Conservation (phyloP, 2,797 vertebrate genomes). For the Anguilla anguilla region DNA sequence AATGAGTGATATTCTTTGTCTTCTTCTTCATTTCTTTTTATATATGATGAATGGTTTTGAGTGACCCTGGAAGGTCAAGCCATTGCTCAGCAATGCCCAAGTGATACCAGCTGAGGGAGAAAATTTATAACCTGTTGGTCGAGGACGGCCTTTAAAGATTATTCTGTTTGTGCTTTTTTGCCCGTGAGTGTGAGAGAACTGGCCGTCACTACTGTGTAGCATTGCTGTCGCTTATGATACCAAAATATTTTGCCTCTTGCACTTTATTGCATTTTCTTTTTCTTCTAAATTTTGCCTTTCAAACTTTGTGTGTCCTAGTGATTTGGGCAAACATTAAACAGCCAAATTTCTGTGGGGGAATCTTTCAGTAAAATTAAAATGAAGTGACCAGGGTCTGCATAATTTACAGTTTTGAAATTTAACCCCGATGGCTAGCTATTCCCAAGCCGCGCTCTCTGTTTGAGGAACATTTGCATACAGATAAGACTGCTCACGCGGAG, state of each 20-base stretch:
- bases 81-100: background rate
- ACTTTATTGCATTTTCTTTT: background rate
- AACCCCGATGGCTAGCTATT: background rate
- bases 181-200: background rate
- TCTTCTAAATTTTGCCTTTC: background rate
- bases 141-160: background rate
- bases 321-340: background rate
- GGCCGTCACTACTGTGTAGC: background rate
- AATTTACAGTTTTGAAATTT: background rate
- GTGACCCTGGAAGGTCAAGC: background rate
- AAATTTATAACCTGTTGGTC: background rate
- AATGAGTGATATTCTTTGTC: background rate
- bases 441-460: constrained; percentile 41
- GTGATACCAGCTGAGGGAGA: background rate
- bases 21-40: background rate
- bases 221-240: background rate
- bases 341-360: background rate
- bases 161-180: background rate
- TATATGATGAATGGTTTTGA: constrained; percentile 1
- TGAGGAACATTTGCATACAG: constrained; percentile 56
- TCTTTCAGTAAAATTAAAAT: background rate
- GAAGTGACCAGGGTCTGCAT: background rate
- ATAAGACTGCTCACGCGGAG: constrained; percentile 53
- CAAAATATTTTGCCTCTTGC: background rate
- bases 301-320: background rate